Evolutionary conservation across 2,797 vertebrate genomes (phyloP).

Genomic region (Acestrorhynchus altus): DNA sequence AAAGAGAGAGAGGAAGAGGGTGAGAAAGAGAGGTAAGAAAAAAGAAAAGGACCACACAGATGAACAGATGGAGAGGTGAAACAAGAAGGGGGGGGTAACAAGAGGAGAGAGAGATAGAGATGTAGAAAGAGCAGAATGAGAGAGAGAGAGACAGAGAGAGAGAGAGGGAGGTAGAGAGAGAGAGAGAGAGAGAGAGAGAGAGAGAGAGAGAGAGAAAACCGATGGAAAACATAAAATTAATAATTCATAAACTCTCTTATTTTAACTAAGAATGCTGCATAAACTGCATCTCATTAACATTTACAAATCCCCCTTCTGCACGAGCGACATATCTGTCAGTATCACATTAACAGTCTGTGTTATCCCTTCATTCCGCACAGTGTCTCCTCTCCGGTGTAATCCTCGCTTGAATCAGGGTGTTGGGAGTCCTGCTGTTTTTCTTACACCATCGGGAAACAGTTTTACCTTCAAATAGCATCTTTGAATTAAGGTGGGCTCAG

Average conservation of each 20-base stretch:
- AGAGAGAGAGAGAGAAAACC: slow-evolving; percentile 37
- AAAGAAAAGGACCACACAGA: slow-evolving; percentile 39
- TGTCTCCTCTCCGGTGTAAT: background rate
- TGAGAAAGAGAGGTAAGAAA: slow-evolving; percentile 55
- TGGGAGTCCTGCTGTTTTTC: background rate
- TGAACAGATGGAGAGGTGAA: slow-evolving; percentile 37
- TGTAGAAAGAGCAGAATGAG: background rate
- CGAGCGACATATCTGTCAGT: background rate
- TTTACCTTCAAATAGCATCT: too few relatives aligned
- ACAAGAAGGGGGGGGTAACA: slow-evolving; percentile 14
- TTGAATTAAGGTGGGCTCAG: too few relatives aligned
- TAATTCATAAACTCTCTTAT: slow-evolving; percentile 28
- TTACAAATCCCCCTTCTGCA: slow-evolving; percentile 25
- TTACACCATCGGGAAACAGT: too few relatives aligned
- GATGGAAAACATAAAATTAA: slow-evolving; percentile 29
- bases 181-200: slow-evolving; percentile 25
- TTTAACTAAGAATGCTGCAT: slow-evolving; percentile 28
- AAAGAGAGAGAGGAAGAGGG: slow-evolving; percentile 32
- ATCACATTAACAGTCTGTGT: background rate
- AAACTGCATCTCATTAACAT: slow-evolving; percentile 48
- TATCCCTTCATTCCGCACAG: background rate
- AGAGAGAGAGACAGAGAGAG: background rate
- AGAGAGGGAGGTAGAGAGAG: slow-evolving; percentile 4
- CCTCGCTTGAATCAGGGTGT: background rate
- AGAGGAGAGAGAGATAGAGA: background rate